Base-by-base conservation (phyloP, 2,797 vertebrate genomes). In the Corythornis leucogaster region DNA sequence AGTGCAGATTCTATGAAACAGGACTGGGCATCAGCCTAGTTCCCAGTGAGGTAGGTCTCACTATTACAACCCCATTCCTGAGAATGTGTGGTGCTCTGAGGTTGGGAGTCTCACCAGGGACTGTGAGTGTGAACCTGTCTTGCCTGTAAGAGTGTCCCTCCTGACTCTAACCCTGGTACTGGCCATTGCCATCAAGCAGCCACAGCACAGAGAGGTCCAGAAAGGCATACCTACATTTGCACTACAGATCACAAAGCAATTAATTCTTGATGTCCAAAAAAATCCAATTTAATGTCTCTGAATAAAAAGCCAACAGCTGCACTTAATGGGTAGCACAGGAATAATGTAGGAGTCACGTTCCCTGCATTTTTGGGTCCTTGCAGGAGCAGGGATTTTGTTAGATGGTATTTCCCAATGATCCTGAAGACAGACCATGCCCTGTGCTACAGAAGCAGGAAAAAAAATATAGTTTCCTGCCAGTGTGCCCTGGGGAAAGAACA, bases 361-460 rank as follows among this genome's bases (percentile, higher is more conserved):
- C 48, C 14, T 5, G 8, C 69, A 11, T 81, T 58, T 62, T 22
- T n/a, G 48, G 15, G 12, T 57, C n/a, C 40, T 85, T 82, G 33
- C n/a, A 70, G 33, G 53, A 88, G 31, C 43, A 51, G 53, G 17
- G 35, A 22, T 74, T 77, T 86, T 31, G 17, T 79, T 79, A 63
- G 55, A 19, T 59, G 22, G 25, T 69, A 9, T 89, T 87, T 85
- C 59, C 43, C 40, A 69, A 26, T 38, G 33, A 46, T 43, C 28
- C 55, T 67, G 57, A 79, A 80, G 67, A 53, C 40, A 91, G 31
- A 69, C 16, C 15, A 9, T 73, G 48, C 38, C 62, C 53, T 70
- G 46, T 0, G 0, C 22, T 59, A 21, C 33, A 46, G 11, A 76
- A 43, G 20, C 2, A n/a, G 1, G 67, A 21, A 63, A 90, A 75